Percentiles rank a stretch among this genome's conserved stretches.
phyloP scores from a whole-genome alignment of 2,113 vertebrate species.

The Carassius gibelio region DNA sequence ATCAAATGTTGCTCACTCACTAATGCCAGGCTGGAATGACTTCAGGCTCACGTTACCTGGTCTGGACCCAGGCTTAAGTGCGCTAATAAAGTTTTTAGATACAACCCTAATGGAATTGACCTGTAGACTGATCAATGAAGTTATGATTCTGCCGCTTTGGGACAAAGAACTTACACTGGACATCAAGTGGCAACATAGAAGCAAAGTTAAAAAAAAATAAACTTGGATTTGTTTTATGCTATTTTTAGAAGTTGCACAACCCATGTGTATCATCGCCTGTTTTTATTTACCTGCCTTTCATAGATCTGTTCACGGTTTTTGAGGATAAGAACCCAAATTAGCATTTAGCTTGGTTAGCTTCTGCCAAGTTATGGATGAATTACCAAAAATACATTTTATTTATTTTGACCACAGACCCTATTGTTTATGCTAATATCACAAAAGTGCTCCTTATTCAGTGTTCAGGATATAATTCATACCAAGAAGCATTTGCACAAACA shows the following conservation, averaged over 20 bases:
- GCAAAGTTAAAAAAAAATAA: not conserved
- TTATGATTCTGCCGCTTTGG: not conserved
- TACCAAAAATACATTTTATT: not conserved
- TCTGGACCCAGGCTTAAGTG: not conserved
- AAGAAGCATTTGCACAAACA: not conserved
- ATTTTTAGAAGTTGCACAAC: no score
- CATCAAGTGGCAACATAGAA: not conserved
- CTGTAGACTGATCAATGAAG: not conserved
- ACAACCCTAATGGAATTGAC: not conserved
- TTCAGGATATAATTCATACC: not conserved
- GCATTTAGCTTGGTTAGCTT: not conserved
- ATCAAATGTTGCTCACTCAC: slow-evolving; percentile 43
- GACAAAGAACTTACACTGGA: not conserved
- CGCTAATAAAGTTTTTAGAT: not conserved
- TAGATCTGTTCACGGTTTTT: not conserved
- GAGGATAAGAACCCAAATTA: not conserved
- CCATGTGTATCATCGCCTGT: no score
- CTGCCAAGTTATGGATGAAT: not conserved
- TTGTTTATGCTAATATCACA: not conserved
- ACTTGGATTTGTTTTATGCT: not conserved
- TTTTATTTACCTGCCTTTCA: not conserved
- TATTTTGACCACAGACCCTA: not conserved
- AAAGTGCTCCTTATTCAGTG: no score
- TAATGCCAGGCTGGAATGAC: slow-evolving; percentile 39
- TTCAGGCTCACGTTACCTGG: slow-evolving; percentile 40